Evolutionary conservation across 2,888 invertebrate genomes (phyloP).

Genomic region (Autographa gamma): DNA sequence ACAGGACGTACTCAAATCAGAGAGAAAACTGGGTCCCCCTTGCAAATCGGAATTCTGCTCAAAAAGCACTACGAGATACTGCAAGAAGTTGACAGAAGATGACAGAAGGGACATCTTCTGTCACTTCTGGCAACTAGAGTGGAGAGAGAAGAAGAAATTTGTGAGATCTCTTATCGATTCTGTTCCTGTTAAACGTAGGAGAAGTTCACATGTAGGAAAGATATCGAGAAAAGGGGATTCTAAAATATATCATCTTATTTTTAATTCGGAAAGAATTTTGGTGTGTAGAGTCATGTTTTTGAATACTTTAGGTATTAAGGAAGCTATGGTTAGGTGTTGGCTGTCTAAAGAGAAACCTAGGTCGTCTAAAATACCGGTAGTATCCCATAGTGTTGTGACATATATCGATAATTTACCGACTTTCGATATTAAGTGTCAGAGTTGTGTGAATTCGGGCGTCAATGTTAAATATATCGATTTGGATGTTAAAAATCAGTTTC

Average conservation of each 20-base stretch:
- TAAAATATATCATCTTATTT: constrained; percentile 68
- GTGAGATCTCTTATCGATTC: constrained; percentile 68
- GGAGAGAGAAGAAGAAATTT: constrained; percentile 71
- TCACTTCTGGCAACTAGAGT: constrained; percentile 77
- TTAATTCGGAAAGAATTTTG: constrained; percentile 57
- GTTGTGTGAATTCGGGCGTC: constrained; percentile 57
- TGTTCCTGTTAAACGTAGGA: constrained; percentile 69
- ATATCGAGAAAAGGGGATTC: constrained; percentile 74
- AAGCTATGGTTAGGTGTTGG: constrained; percentile 77
- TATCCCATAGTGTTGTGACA: constrained; percentile 67
- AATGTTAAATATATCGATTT: constrained; percentile 67
- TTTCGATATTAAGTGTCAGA: constrained; percentile 67
- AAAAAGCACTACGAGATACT: constrained; percentile 62
- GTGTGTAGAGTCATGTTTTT: constrained; percentile 76
- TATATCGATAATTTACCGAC: constrained; percentile 75
- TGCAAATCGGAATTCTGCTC: constrained; percentile 69
- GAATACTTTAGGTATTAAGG: constrained; percentile 77
- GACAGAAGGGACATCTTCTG: constrained; percentile 67
- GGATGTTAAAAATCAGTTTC: constrained; percentile 71
- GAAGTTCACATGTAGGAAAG: constrained; percentile 62
- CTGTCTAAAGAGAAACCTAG: constrained; percentile 59
- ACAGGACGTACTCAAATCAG: constrained; percentile 75
- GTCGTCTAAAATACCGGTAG: constrained; percentile 64
- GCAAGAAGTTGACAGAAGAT: constrained; percentile 61
- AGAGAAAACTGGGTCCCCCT: constrained; percentile 68